phyloP scores from a whole-genome alignment of 2,797 vertebrate genomes.

The Eulemur coronatus region DNA sequence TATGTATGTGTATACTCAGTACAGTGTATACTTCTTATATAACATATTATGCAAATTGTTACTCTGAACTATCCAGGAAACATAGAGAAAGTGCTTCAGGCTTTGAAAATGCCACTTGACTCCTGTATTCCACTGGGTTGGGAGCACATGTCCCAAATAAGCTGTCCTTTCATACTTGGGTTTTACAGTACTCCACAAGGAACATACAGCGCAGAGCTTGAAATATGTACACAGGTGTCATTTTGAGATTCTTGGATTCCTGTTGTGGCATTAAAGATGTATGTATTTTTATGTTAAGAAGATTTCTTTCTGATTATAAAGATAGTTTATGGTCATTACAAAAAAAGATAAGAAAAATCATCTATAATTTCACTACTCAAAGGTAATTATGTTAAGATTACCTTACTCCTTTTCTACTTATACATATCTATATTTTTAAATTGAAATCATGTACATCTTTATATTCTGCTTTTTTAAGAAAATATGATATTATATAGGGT shows the following conservation, averaged over 20 bases:
- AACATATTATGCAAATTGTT: not conserved
- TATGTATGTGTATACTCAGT: not conserved
- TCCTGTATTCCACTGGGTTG: not conserved
- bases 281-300: not conserved
- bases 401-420: not conserved
- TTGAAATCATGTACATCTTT: not conserved
- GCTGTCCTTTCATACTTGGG: not conserved
- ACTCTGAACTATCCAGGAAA: not conserved
- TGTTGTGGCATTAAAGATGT: not conserved
- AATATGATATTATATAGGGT: not conserved
- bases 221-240: not conserved
- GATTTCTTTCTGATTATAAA: not conserved
- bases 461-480: not conserved
- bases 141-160: not conserved
- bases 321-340: not conserved
- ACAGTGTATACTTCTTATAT: not conserved
- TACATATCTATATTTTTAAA: not conserved
- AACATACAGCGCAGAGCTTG: not conserved
- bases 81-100: not conserved
- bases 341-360: not conserved
- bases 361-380: not conserved
- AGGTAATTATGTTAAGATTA: not conserved
- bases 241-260: not conserved
- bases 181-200: not conserved
- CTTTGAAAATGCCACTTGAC: not conserved